Conservation (phyloP, 2,113 vertebrate genomes). For the Lanius ludovicianus region DNA sequence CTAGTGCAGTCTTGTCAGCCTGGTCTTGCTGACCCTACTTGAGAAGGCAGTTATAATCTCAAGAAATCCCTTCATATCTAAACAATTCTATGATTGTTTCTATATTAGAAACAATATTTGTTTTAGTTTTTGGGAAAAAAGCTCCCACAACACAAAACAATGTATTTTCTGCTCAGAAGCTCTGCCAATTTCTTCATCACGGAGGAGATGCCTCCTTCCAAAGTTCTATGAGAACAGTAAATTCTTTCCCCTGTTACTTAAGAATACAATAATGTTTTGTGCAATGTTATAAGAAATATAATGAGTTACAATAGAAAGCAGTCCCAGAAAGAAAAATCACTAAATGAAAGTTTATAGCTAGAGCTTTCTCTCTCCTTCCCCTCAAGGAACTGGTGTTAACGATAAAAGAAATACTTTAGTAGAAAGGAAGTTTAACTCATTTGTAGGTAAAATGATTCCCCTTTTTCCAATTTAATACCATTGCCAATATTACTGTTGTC, state of each 20-base stretch:
- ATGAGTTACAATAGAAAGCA: neutral
- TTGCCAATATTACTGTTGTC: neutral
- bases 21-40: neutral
- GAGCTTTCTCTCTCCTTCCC: neutral
- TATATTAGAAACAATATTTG: neutral
- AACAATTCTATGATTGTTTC: neutral
- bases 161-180: neutral
- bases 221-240: neutral
- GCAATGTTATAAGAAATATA: neutral
- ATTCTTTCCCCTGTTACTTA: conserved; percentile 15
- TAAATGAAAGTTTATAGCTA: neutral
- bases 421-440: conserved; percentile 19
- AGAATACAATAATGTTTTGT: neutral
- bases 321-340: conserved; percentile 13
- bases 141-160: neutral
- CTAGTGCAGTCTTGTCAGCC: neutral
- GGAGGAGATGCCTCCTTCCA: neutral
- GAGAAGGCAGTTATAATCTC: neutral
- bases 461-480: neutral
- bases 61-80: neutral
- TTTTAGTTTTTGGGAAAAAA: neutral
- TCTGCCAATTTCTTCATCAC: neutral
- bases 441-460: conserved; percentile 13
- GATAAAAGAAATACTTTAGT: conserved; percentile 15
- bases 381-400: neutral